Base-by-base conservation (phyloP, 1,140 invertebrate genomes). In the Tetraneura akinire region DNA sequence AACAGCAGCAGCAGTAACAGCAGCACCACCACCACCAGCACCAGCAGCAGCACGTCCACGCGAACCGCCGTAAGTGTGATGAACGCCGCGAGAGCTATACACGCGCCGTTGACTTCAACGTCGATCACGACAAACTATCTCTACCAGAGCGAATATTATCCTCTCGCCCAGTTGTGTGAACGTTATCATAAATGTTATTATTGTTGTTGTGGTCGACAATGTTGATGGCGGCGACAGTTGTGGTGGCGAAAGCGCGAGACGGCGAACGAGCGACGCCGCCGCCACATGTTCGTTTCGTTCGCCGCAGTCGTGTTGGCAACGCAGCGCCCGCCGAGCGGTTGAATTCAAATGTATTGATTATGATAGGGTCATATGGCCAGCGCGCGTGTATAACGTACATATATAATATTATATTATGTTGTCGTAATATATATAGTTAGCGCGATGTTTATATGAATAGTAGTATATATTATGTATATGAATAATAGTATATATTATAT, bases 321-420 rank as follows among this genome's bases (percentile, higher is more conserved):
- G 64, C 37, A 66, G 64, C 64, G 55, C 10, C 64, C 64, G n/a
- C n/a, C 32, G 32, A 42, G 64, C 68, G 45, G 68, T 71, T 53
- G 26, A 55, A 74, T 74, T 53, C 47, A 74, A 74, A 53, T 74
- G 71, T 74, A 74, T 74, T 74, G 71, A 74, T 74, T 55, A 55
- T 71, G 71, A 74, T 53, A 53, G 71, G 71, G 71, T 74, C 71
- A 55, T 53, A 74, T 74, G 71, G 29, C 71, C 16, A 29, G 71
- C 29, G 47, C 29, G 51, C 49, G 49, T 6, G 70, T 26, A 37
- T 37, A 37, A 37, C 32, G 3, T 37, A 37, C 8, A 37, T 4
- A 37, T 37, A 37, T 37, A 37, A 37, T n/a, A n/a, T n/a, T n/a
- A n/a, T n/a, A n/a, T n/a, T n/a, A n/a, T n/a, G n/a, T n/a, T n/a